These are phyloP conservation scores for Verasper variegatus DNA, from an alignment of 2,113 vertebrate genomes.

Conservation along the genomic window DNA sequence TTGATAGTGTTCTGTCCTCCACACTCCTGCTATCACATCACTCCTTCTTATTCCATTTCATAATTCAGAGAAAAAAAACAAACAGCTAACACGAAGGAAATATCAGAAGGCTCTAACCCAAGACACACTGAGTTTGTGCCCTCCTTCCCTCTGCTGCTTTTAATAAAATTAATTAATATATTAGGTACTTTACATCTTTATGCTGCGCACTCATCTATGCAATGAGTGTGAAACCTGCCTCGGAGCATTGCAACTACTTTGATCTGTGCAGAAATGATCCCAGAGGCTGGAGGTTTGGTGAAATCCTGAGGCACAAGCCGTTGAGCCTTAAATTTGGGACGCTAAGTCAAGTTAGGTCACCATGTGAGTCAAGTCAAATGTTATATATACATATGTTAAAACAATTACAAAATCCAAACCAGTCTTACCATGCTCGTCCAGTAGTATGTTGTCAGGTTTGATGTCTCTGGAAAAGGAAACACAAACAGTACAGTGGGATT, in stretches of 20 bases:
- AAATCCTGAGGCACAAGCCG: conserved; percentile 28
- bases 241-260: conserved; percentile 35
- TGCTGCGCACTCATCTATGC: conserved; percentile 16
- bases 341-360: conserved; percentile 2
- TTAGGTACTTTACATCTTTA: conserved; percentile 9
- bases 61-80: not conserved
- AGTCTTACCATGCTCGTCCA: conserved; percentile 94
- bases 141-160: conserved; percentile 3
- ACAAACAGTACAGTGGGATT: conserved; percentile 37
- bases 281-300: conserved; percentile 12
- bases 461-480: conserved; percentile 88
- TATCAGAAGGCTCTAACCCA: not conserved
- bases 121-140: not conserved
- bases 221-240: conserved; percentile 25
- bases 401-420: not conserved
- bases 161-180: conserved; percentile 10
- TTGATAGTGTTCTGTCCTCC: conserved; percentile 16
- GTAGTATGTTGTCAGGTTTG: conserved; percentile 98
- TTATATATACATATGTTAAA: not conserved
- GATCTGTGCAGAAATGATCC: conserved; percentile 25
- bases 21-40: not conserved
- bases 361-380: not conserved
- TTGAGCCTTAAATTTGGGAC: conserved; percentile 2
- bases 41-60: not conserved
- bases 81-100: not conserved